Evolutionary conservation across 1,140 invertebrate genomes (phyloP), one percentile per base, ranked within the genome.

Genomic region (Ceratina australensis): DNA sequence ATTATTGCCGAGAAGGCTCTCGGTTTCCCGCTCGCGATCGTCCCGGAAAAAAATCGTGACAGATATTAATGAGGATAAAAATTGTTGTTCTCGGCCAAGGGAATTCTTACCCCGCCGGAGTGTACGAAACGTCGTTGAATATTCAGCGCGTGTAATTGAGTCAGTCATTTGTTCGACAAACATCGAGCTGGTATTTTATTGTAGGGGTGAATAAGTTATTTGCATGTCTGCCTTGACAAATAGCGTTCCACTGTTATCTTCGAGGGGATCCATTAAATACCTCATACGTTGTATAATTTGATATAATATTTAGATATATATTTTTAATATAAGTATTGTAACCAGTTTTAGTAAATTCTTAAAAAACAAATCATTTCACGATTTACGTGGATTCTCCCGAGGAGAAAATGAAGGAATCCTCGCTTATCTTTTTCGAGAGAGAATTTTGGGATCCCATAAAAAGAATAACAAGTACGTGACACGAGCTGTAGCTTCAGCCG

Each of bases 61-160:
- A 52, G 59, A 75, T 86, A 75, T 71, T 78, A 67, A 83, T 67
- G 69, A 81, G 87, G 86, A 87, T 87, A 42, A 50, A 54, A 28
- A 52, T 54, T 8, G 12, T n/a, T 3, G 16, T 24, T n/a, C 33
- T 26, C 24, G 0, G 13, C 10, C 4, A 47, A 42, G 54, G 1
- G 16, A 13, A 26, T 3, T 50, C 15, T 16, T 24, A 2, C 24
- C 2, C 4, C 1, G 26, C 13, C 12, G 61, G 2, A 64, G 20
- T 15, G 20, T 20, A 3, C 28, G 8, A 47, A 24, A 15, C 15
- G 1, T 13, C 56, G 12, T 26, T 10, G n/a, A 56, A 56, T 20
- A 20, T 7, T 42, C 33, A 42, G 8, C 33, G 33, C 33, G 33
- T 42, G 33, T 42, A 42, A 57, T 22, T 8, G 20, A 24, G 16